Base-by-base conservation (phyloP, 2,113 vertebrate species). In the Gasterosteus aculeatus region DNA sequence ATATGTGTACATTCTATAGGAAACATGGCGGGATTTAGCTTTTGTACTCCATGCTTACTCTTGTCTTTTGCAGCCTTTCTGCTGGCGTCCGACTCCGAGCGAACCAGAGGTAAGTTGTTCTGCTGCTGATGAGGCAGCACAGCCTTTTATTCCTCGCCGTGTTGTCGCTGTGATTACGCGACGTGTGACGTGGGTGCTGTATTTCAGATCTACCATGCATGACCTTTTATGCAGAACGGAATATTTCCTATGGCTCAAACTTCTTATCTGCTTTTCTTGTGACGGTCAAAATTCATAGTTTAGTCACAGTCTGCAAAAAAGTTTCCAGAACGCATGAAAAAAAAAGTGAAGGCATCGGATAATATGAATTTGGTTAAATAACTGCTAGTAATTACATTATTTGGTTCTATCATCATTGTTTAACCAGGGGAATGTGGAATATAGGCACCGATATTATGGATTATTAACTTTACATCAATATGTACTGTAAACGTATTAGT, bases 51-150 rank as follows among this genome's bases (percentile, higher is more conserved):
- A 1, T 14, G 51, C 39, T 53, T 87, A 4, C 19, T 88, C 31
- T 33, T 84, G 9, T 59, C 31, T 18, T 72, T 82, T 42, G 62
- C 69, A 46, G 53, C 76, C 5, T 46, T 66, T n/a, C 33, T 61
- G 6, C 44, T 72, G 44, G 18, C 41, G 11, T 51, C 83, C 10
- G 57, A 85, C 29, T 74, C 72, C 51, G 77, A 4, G 61, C 68
- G 53, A 12, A 35, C 69, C 6, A 78, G 75, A 91, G 92, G 92
- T 93, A 86, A 74, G 90, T 54, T 18, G 15, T 44, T 54, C 64
- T 62, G 2, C 39, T 60, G 57, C 49, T 22, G 11, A 6, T n/a
- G 14, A 9, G 10, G 33, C 4, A 8, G 22, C 33, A 56, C 11
- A 12, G 35, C 29, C 65, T 63, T 1, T 22, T 4, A 18, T 63